Base-by-base conservation (phyloP, 2,113 vertebrate genomes). In the Pseudopodoces humilis region DNA sequence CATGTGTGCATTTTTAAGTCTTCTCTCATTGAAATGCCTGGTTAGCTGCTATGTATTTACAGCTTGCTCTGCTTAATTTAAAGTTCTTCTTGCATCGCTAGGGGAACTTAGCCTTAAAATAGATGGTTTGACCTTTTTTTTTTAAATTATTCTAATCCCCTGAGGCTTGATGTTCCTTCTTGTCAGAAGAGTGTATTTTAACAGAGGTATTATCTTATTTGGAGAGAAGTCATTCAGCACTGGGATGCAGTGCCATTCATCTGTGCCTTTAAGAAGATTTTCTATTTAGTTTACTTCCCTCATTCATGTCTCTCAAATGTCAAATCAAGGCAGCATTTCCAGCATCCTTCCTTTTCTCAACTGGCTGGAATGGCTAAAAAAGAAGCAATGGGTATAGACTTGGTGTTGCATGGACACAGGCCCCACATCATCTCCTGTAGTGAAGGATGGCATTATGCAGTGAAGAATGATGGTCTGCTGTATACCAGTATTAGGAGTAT, bases 21-120 rank as follows among this genome's bases (percentile, higher is more conserved):
- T 41, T 82, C 22, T 65, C 35, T 78, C 56, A 9, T 39, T 86
- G 39, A 49, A 84, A 50, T 83, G 22, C 69, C 81, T 53, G 30
- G 44, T 39, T 91, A 84, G 60, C 68, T 90, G 60, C 53, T 90
- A 83, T 93, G 92, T 95, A 92, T 83, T 96, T 97, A 97, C 88
- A 91, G 72, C 53, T 76, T 79, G 10, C 44, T 87, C 56, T 74
- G 50, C 53, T 94, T 94, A 70, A 94, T 85, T 93, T 94, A 93
- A 96, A 81, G 53, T 83, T 89, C 52, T 37, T 60, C 81, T 74
- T 44, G 28, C 72, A 77, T 90, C 1, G 0, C 78, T 74, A 63
- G 59, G 93, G 65, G 68, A 96, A 72, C 60, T 90, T 63, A 83
- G 47, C 67, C 84, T 80, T 90, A 74, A 95, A 86, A 88, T 86